Conservation (phyloP, 1,140 invertebrate species). For the Pentalonia nigronervosa region DNA sequence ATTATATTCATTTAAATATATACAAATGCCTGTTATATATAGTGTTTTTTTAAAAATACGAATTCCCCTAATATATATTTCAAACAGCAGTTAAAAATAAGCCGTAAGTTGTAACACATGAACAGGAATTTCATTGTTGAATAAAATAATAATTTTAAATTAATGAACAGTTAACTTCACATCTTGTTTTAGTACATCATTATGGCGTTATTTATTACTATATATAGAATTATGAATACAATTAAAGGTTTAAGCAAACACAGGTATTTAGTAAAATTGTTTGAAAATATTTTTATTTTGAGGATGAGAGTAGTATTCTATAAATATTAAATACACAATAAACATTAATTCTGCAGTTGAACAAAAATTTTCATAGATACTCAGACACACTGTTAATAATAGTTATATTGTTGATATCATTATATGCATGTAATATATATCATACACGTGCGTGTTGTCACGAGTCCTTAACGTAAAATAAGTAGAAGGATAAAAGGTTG, state of each 20-base stretch:
- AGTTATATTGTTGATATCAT: too few relatives aligned
- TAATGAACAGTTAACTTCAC: neutral
- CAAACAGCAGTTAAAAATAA: neutral
- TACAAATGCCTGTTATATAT: neutral
- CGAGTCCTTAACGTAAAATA: too few relatives aligned
- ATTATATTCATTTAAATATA: constrained; percentile 13
- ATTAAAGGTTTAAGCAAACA: neutral
- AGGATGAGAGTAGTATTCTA: too few relatives aligned
- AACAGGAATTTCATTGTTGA: neutral
- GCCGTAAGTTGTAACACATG: neutral
- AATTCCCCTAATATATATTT: neutral
- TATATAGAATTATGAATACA: neutral
- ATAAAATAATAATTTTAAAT: neutral
- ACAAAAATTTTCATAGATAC: too few relatives aligned
- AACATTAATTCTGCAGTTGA: too few relatives aligned
- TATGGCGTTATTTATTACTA: neutral
- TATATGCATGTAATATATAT: too few relatives aligned
- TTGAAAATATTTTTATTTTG: neutral
- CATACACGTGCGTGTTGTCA: too few relatives aligned
- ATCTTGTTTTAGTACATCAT: neutral
- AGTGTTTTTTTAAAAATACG: neutral
- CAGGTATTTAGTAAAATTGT: neutral
- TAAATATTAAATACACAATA: too few relatives aligned
- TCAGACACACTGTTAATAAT: too few relatives aligned
- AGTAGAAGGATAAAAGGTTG: too few relatives aligned